These are phyloP conservation scores for Procambarus virginalis DNA, from an alignment of 1,140 invertebrate species.

Conservation along the genomic window DNA sequence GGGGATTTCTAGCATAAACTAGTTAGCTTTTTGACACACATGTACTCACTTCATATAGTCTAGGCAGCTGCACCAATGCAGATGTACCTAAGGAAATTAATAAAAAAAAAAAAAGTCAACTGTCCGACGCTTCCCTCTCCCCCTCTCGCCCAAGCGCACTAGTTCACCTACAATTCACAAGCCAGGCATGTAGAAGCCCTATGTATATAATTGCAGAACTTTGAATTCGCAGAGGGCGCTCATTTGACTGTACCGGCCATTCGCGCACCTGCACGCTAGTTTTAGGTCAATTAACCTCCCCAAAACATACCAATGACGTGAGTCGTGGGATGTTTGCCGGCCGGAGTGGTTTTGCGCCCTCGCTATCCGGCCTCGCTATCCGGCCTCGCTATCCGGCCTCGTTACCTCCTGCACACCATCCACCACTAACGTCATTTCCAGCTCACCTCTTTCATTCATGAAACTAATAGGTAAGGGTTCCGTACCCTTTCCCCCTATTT, in stretches of 20 bases:
- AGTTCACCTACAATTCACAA: conserved; percentile 5
- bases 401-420: background rate
- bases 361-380: too few relatives aligned
- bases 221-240: conserved; percentile 44
- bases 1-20: too few relatives aligned
- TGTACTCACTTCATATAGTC: too few relatives aligned
- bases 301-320: conserved; percentile 46
- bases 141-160: background rate
- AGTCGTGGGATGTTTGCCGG: too few relatives aligned
- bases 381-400: too few relatives aligned
- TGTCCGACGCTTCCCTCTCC: too few relatives aligned
- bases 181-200: conserved; percentile 24
- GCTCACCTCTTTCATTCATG: background rate
- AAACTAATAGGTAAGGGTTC: background rate
- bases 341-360: too few relatives aligned
- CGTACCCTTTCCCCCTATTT: too few relatives aligned
- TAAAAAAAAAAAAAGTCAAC: too few relatives aligned
- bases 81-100: too few relatives aligned
- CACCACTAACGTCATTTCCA: background rate
- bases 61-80: too few relatives aligned
- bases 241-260: conserved; percentile 40
- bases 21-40: too few relatives aligned
- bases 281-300: conserved; percentile 50
- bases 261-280: conserved; percentile 31
- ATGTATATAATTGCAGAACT: conserved; percentile 55